Conservation (phyloP, 35 echinoderm and acorn worm species). For the Heliocidaris erythrogramma region DNA sequence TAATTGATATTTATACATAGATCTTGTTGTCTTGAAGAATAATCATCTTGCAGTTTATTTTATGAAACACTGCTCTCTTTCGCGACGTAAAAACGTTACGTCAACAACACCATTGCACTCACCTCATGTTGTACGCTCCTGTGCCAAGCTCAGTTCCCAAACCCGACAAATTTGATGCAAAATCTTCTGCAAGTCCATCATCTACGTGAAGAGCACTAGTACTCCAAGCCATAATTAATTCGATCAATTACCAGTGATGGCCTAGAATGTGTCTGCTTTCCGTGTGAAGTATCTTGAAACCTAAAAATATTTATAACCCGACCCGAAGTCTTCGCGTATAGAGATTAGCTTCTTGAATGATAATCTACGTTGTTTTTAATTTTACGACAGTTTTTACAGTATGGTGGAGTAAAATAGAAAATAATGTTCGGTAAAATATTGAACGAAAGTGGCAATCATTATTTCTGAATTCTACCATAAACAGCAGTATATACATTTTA, state of each 20-base stretch:
- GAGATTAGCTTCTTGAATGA: not conserved
- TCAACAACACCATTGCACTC: conserved; percentile 10
- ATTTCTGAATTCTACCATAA: too few relatives aligned
- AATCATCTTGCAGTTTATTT: too few relatives aligned
- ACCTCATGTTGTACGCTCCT: conserved; percentile 99
- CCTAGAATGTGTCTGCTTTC: not conserved
- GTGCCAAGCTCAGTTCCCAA: conserved; percentile 95
- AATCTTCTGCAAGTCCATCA: conserved; percentile 91
- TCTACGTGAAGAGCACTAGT: conserved; percentile 63
- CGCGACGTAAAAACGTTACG: too few relatives aligned
- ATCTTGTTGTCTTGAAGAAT: too few relatives aligned
- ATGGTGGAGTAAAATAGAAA: not conserved
- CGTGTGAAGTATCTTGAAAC: not conserved
- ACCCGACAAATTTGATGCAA: conserved; percentile 94
- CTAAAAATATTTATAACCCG: not conserved
- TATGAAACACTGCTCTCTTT: too few relatives aligned
- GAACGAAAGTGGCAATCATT: too few relatives aligned
- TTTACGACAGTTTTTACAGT: too few relatives aligned
- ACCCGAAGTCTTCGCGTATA: not conserved
- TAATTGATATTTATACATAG: too few relatives aligned
- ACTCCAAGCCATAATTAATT: conserved; percentile 86
- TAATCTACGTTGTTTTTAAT: not conserved
- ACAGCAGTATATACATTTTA: too few relatives aligned
- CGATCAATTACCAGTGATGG: not conserved
- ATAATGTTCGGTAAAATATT: not conserved